Evolutionary conservation across 2,888 invertebrate genomes (phyloP), one percentile per base, ranked within the genome.

Genomic region (Ichneumon xanthorius): DNA sequence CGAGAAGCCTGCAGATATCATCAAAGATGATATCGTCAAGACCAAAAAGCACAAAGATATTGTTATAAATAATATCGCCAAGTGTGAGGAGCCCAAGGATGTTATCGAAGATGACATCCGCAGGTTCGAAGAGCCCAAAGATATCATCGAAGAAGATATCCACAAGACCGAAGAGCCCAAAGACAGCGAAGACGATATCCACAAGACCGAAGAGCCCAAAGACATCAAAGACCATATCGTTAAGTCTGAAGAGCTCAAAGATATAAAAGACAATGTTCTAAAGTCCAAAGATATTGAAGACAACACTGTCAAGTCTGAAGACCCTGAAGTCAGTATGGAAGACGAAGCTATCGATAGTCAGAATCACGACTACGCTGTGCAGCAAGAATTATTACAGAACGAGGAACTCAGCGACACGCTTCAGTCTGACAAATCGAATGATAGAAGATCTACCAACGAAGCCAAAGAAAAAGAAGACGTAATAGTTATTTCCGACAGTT

Each of bases 401-500:
- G 45, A 40, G 19, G 16, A 16, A 33, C 19, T 22, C 30, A 55
- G 45, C 26, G 70, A 73, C 16, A 16, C 45, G 4, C 16, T 16
- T 16, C 45, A 0, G 45, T 48, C 45, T 4, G 45, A 48, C 14
- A 48, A 48, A 4, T 48, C 45, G 4, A 4, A 48, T 4, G 16
- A 48, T 48, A 16, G 45, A 53, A 19, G 30, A 33, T 14, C 33
- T n/a, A 5, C 0, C 19, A 30, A 53, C 4, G 19, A 55, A 5
- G 33, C 5, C 22, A 5, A 40, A 19, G 45, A 30, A 9, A 65
- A 37, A 5, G 65, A 48, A 4, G 50, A 75, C 26, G 53, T 86
- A 26, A 86, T 86, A 53, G 77, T 80, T 4, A 86, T 86, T 55
- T 83, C 82, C 37, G 86, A 86, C 53, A 80, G 63, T 73, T 86